Base-by-base conservation (phyloP, 2,113 vertebrate genomes). In the Conger conger region DNA sequence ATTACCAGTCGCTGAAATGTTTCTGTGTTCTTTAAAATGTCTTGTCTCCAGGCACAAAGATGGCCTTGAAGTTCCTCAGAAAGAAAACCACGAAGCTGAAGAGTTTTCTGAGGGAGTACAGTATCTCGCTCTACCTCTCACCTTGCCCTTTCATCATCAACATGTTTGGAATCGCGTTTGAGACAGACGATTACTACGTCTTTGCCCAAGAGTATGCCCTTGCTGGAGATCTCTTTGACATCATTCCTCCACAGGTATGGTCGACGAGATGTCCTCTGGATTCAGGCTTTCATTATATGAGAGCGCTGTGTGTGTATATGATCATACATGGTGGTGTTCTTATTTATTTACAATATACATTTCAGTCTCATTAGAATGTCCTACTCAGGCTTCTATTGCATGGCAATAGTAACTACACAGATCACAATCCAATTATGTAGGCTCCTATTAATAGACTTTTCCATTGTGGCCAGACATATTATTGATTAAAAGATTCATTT, bases 41-140 rank as follows among this genome's bases (percentile, higher is more conserved):
- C 1, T 17, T n/a, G 6, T 23, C 13, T 42, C 35, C 86, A 96
- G 96, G 95, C 85, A 95, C 93, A 80, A 96, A 96, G 89, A 96
- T 96, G 95, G 96, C 96, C 0, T 92, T 96, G 84, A 96, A 96
- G 86, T 96, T 96, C 90, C 92, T 96, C 57, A 95, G 95, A 92
- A 96, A 96, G 93, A 96, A 96, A 89, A 96, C 93, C 0, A 96
- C 96, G 63, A 96, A 96, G 90, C 94, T 96, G 90, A 96, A 95
- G 92, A 96, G 95, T 0, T 96, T 96, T 86, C 85, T 96, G 76
- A 89, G 95, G 76, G 96, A 96, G 93, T 96, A 96, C 91, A 96
- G 96, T 88, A 94, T 96, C 87, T 96, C 96, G 0, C 94, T 96
- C 45, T 96, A 96, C 89, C 90, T 96, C 84, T 96, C 96, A 0